Conservation (phyloP, 2,888 invertebrate species). For the Metacarcinus magister region DNA sequence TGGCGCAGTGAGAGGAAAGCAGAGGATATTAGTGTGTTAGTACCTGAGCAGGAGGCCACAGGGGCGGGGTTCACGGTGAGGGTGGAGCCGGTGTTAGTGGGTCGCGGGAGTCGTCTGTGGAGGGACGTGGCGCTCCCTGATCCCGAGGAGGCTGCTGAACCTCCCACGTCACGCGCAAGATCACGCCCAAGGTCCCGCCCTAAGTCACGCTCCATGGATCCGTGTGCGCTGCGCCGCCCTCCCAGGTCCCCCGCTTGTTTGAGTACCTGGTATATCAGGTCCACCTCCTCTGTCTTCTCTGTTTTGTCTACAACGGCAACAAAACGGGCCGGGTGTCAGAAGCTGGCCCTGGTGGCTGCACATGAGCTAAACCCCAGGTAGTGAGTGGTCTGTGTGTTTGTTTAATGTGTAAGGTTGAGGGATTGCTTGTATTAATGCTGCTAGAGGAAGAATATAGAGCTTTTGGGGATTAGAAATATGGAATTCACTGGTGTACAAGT, state of each 20-base stretch:
- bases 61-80: constrained; percentile 89
- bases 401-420: background rate
- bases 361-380: background rate
- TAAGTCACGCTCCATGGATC: constrained; percentile 78
- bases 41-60: constrained; percentile 90
- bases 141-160: constrained; percentile 82
- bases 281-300: constrained; percentile 88
- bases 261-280: constrained; percentile 97
- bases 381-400: background rate
- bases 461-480: background rate
- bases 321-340: constrained; percentile 61
- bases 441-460: too few species aligned
- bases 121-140: constrained; percentile 83
- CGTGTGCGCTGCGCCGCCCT: constrained; percentile 82
- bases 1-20: background rate
- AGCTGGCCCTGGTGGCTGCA: background rate
- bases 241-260: constrained; percentile 95
- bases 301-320: constrained; percentile 80
- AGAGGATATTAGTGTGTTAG: constrained; percentile 75
- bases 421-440: background rate
- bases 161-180: constrained; percentile 79
- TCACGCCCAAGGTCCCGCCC: constrained; percentile 80
- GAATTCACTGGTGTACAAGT: background rate
- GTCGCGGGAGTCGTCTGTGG: constrained; percentile 81
- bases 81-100: constrained; percentile 84